Base-by-base conservation (phyloP, 1,140 invertebrate species). In the Rhysida immarginata region DNA sequence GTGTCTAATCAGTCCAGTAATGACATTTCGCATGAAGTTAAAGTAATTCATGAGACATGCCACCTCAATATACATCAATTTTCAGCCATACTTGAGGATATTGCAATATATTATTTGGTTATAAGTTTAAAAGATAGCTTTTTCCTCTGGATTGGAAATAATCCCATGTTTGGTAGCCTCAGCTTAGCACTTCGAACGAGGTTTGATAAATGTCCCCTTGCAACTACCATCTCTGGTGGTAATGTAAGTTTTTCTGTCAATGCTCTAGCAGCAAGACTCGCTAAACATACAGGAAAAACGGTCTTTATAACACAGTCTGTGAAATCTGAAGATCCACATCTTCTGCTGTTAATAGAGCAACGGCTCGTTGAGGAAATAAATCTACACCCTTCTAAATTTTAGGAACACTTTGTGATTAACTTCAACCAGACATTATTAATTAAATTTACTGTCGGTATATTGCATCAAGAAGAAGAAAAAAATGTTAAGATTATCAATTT, bases 251-350 rank as follows among this genome's bases (percentile, higher is more conserved):
- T 51, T 2, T 1, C 25, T 8, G 48, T 44, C 29, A 41, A 13
- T 24, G 27, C 29, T 14, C 26, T 58, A 13, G 59, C 59, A 2
- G 14, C 23, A 20, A 51, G 45, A 26, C 43, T 60, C 3, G 49
- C 52, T 42, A 44, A 53, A 13, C 54, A 26, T 20, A 58, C 23
- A 16, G 53, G 49, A 48, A 60, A 58, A 35, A 56, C 58, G 44
- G 56, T 60, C 20, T 60, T 60, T 60, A 53, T 53, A 8, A 60
- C 56, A 43, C 55, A 49, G 16, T 58, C 57, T 58, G 3, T 60
- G 2, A 29, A 56, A 2, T 27, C 23, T n/a, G 24, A 11, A 26
- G 53, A 58, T 48, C 48, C 20, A 13, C 23, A 18, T 2, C 13
- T 60, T 1, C 20, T 58, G 5, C 2, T 41, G 0, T 1, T 18